Conservation (phyloP, 2,888 invertebrate species). For the Nebria brevicollis region DNA sequence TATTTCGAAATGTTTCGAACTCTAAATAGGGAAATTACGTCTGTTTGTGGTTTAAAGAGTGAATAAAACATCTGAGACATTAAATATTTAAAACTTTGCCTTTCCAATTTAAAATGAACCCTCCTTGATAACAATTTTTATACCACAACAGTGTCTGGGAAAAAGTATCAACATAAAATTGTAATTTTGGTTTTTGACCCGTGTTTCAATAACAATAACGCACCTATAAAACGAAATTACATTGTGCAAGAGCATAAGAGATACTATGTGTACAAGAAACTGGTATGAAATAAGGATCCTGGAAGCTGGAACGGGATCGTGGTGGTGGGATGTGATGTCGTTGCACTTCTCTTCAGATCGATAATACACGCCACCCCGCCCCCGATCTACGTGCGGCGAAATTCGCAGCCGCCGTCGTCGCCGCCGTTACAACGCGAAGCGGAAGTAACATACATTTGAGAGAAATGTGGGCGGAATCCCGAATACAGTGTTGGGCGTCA, state of each 20-base stretch:
- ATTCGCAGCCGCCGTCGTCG: background rate
- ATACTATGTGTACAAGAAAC: background rate
- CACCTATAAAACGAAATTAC: background rate
- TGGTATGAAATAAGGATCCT: background rate
- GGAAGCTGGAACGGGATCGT: background rate
- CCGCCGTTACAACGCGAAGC: background rate
- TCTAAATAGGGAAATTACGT: background rate
- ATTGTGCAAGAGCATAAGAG: background rate
- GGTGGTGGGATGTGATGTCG: background rate
- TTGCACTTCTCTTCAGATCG: background rate
- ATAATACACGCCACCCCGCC: background rate
- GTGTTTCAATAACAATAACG: background rate
- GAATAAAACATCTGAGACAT: background rate
- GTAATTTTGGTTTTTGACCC: background rate
- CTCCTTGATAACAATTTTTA: background rate
- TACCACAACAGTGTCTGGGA: background rate
- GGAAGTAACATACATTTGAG: background rate
- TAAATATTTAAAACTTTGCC: background rate
- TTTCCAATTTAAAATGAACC: background rate
- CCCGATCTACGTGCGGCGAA: background rate
- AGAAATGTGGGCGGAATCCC: slow-evolving; percentile 1
- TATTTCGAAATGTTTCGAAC: no score
- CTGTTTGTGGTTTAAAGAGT: background rate
- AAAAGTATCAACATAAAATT: background rate
- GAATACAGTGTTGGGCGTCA: background rate